Conservation (phyloP, 2,888 invertebrate species). For the Apotomis betuletana region DNA sequence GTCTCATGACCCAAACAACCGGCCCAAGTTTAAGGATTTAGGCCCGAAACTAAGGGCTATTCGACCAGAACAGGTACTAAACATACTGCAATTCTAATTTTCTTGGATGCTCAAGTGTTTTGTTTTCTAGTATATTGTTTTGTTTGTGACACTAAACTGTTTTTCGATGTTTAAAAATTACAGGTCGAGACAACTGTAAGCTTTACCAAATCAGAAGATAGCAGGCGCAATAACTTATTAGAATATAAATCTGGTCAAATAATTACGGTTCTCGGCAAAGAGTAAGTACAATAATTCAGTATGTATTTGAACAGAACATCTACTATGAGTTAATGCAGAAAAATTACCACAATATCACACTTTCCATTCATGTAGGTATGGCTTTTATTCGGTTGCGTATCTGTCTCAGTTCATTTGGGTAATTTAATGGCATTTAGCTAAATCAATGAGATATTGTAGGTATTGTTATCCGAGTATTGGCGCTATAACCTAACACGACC, state of each 20-base stretch:
- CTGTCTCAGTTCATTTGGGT: too few species aligned
- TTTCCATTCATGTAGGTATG: too few species aligned
- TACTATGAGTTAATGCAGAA: too few species aligned
- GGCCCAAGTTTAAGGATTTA: slow-evolving; percentile 96
- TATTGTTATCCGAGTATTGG: too few species aligned
- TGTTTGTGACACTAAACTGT: too few species aligned
- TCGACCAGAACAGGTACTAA: slow-evolving; percentile 91
- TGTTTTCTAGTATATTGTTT: not conserved
- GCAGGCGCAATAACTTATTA: slow-evolving; percentile 86
- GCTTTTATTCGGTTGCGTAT: too few species aligned
- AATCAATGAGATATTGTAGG: too few species aligned
- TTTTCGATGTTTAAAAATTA: slow-evolving; percentile 25
- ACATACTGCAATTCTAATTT: not conserved
- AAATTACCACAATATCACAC: too few species aligned
- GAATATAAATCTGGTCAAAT: slow-evolving; percentile 94
- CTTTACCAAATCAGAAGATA: slow-evolving; percentile 75
- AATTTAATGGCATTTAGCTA: too few species aligned
- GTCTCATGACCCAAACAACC: slow-evolving; percentile 94
- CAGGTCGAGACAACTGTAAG: slow-evolving; percentile 88
- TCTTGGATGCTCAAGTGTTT: not conserved
- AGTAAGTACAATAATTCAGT: slow-evolving; percentile 58
- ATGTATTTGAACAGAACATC: not conserved
- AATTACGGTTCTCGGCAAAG: slow-evolving; percentile 90
- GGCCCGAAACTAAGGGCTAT: slow-evolving; percentile 90
- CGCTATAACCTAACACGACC: too few species aligned